Evolutionary conservation across 2,888 invertebrate species (phyloP).

Genomic region (Tribolium freemani): DNA sequence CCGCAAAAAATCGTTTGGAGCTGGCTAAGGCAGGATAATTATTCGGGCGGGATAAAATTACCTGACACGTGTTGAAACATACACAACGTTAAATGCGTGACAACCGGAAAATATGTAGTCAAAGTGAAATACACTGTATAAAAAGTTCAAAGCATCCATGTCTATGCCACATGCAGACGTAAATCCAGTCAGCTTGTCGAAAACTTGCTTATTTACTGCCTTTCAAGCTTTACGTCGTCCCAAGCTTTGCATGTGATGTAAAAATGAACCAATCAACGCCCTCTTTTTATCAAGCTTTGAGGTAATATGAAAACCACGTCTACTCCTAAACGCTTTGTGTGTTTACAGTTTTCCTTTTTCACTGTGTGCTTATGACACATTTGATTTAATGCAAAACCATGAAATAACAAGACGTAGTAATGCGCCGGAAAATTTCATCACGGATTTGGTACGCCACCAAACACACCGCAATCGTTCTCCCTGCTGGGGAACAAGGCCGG

Average conservation of each 20-base stretch:
- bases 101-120: conserved; percentile 64
- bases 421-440: conserved; percentile 47
- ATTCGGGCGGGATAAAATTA: conserved; percentile 48
- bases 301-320: conserved; percentile 56
- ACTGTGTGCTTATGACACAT: conserved; percentile 54
- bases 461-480: conserved; percentile 30
- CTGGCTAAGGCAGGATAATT: conserved; percentile 23
- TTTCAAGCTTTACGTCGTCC: conserved; percentile 59
- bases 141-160: conserved; percentile 65
- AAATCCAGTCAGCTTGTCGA: conserved; percentile 63
- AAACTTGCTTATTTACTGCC: conserved; percentile 67
- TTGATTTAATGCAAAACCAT: conserved; percentile 56
- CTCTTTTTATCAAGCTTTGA: conserved; percentile 62
- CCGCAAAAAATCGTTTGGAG: conserved; percentile 5
- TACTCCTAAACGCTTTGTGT: conserved; percentile 48
- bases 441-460: conserved; percentile 37
- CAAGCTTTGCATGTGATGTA: conserved; percentile 60
- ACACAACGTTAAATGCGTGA: conserved; percentile 51
- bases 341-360: conserved; percentile 53
- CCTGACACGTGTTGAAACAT: conserved; percentile 60
- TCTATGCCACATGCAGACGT: conserved; percentile 62
- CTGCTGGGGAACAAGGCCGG: neutral
- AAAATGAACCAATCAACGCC: conserved; percentile 64
- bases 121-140: conserved; percentile 61
- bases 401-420: conserved; percentile 48